Conservation (phyloP, 2,113 vertebrate genomes). For the Aphelocoma coerulescens region DNA sequence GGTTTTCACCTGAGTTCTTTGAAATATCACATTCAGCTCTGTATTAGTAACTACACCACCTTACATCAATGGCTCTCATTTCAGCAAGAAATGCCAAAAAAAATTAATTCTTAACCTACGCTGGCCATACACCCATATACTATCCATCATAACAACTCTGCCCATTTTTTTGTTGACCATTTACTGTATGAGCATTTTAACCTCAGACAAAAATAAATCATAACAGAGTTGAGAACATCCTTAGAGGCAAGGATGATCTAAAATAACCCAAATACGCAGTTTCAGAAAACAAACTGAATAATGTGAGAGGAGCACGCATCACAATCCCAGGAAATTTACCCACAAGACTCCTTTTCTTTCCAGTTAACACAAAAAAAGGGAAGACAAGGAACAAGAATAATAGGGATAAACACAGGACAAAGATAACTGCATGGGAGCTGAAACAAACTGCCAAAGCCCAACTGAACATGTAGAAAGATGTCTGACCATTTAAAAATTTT, state of each 20-base stretch:
- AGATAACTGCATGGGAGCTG: neutral
- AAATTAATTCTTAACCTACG: neutral
- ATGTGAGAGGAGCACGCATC: neutral
- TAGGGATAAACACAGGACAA: neutral
- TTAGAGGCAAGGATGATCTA: neutral
- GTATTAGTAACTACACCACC: neutral
- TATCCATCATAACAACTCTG: neutral
- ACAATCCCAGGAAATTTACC: neutral
- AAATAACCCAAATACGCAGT: neutral
- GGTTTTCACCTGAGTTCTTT: neutral
- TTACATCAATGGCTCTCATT: neutral
- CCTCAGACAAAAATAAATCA: neutral
- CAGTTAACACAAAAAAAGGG: neutral
- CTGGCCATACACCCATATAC: neutral
- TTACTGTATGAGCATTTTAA: neutral
- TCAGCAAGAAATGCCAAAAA: neutral
- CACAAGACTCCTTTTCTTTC: neutral
- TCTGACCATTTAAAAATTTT: neutral
- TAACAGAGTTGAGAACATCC: neutral
- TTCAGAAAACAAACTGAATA: neutral
- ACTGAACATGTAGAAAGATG: neutral
- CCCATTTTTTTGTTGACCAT: neutral
- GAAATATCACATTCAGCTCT: neutral
- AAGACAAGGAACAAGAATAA: neutral
- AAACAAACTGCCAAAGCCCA: neutral